Base-by-base conservation (phyloP, 2,797 vertebrate genomes). In the Falco biarmicus region DNA sequence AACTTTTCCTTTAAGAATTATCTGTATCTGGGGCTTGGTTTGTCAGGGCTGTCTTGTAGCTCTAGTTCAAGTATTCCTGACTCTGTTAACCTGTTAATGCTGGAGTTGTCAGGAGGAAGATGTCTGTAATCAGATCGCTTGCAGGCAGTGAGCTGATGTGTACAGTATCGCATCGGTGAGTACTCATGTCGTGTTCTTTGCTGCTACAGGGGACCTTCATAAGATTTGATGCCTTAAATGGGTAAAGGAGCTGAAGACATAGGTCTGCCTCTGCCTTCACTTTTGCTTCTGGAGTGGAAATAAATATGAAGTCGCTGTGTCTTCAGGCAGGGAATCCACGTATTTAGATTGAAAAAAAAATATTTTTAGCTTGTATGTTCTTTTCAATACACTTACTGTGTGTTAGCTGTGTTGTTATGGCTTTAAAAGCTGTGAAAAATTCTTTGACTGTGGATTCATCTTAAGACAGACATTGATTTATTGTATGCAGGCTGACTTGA, bases 91-190 rank as follows among this genome's bases (percentile, higher is more conserved):
- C 37, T 70, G 11, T n/a, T 45, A 21, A 18, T 12, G 31, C 18
- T 18, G 43, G 50, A 43, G 17, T 26, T 57, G 9, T 71, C 15
- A 18, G 45, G n/a, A 87, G 39, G 16, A 31, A 59, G 53, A 64
- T 31, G 7, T 17, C 32, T 43, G 26, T 65, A 77, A 20, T 10
- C 21, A 47, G 10, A 37, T 20, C 1, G 1, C 57, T 37, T 65
- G 65, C 29, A 25, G 53, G 25, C 64, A 2, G 25, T 34, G 39
- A 71, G 15, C 31, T 34, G 20, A 8, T 41, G n/a, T 28, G 9
- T 82, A 8, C 51, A 10, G 12, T 32, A 2, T 6, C 4, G 32
- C 0, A 0, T 34, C 0, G 3, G 37, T 17, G 64, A 31, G 45
- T 31, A 20, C 48, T 39, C 6, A 0, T 64, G 45, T 26, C 4